phyloP scores from a whole-genome alignment of 2,113 vertebrate genomes.

The Rhinolophus ferrumequinum region DNA sequence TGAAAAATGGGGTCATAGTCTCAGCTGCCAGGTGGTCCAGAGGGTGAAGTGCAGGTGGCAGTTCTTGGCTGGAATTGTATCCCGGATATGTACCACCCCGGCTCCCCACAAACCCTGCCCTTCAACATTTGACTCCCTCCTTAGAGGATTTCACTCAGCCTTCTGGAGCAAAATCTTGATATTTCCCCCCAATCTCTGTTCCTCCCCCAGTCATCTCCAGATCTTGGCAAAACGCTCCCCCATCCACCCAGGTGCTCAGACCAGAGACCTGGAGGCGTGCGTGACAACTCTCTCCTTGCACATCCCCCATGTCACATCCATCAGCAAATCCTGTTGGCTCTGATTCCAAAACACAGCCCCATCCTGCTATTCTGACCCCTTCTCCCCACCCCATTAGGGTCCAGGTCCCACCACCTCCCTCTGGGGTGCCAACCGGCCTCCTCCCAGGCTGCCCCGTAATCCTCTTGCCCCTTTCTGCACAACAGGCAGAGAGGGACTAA shows the following conservation, averaged over 20 bases:
- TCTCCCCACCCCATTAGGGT: background rate
- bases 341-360: constrained; percentile 62
- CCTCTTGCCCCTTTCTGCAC: background rate
- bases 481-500: background rate
- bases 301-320: constrained; percentile 66
- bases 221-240: background rate
- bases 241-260: constrained; percentile 64
- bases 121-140: background rate
- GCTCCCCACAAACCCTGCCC: background rate
- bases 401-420: background rate
- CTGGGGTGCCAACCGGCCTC: background rate
- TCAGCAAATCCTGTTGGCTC: constrained; percentile 67
- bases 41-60: background rate
- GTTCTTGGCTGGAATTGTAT: background rate
- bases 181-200: background rate
- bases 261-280: constrained; percentile 49
- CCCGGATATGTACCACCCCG: background rate
- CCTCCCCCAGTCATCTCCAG: background rate
- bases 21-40: background rate
- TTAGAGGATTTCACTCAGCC: background rate
- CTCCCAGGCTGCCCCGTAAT: background rate
- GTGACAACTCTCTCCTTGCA: background rate
- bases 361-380: background rate
- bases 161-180: background rate
- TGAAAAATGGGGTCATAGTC: background rate